Conservation (phyloP, 2,888 invertebrate genomes). For the Laothoe populi region DNA sequence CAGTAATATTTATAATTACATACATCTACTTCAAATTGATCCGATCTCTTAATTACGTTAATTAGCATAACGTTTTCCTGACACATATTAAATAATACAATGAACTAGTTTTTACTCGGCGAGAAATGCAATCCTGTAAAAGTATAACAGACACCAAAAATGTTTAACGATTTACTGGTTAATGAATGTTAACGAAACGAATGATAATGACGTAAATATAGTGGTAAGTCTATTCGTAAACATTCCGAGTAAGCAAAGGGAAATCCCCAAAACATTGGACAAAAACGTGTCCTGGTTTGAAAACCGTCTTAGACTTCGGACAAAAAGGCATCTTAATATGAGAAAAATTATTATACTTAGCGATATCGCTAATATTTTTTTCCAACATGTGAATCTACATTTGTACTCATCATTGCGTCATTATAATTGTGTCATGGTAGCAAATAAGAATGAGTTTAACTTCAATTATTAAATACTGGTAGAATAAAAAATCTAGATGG, state of each 20-base stretch:
- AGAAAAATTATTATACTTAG: background rate
- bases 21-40: background rate
- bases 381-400: background rate
- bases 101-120: no score
- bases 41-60: background rate
- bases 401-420: background rate
- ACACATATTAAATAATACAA: background rate
- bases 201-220: background rate
- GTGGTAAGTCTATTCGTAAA: background rate
- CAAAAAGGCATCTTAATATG: background rate
- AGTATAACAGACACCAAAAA: no score
- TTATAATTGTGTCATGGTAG: background rate
- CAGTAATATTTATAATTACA: background rate
- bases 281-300: no score
- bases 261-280: slow-evolving; percentile 1
- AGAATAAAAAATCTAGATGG: no score
- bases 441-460: background rate
- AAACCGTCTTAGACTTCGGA: background rate
- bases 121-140: no score
- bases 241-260: background rate
- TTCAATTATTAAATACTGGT: background rate
- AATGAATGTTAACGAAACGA: background rate
- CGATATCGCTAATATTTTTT: no score
- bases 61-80: background rate
- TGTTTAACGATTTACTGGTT: background rate